Base-by-base conservation (phyloP, 2,113 vertebrate genomes). In the Tetrao urogallus region DNA sequence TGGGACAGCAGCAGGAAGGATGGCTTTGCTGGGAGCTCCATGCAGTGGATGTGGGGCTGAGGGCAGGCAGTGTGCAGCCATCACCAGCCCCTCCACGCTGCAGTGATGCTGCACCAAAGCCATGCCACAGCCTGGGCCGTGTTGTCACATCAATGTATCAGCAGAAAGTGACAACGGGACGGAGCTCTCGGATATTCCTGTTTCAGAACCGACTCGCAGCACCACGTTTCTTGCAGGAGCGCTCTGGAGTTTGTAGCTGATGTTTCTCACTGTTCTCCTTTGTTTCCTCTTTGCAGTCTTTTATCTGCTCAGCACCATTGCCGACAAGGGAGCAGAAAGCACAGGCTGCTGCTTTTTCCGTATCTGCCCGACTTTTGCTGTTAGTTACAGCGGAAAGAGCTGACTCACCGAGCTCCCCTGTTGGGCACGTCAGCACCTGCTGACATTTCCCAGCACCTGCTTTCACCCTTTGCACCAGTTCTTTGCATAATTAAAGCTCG, bases 301-400 rank as follows among this genome's bases (percentile, higher is more conserved):
- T 25, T 0, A 0, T 7, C 34, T 0, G 0, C 1, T 34, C 45
- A 2, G 64, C 8, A 1, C 1, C 1, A 48, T 28, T 32, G 50
- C 30, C 1, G 30, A 3, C 18, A 2, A 19, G 47, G 22, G 25
- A 10, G 17, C 4, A 6, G 45, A 11, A 11, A 13, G 27, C 24
- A 2, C 27, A 10, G 4, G 4, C 32, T 3, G 15, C 38, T 50
- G 1, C 5, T 1, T 2, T 40, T 74, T 70, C 4, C 36, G 5
- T 8, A 1, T 1, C 4, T 54, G 54, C 25, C 52, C 3, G 6
- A 21, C 2, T 2, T 19, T 19, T 3, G 32, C 28, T 13, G 0
- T 8, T 5, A 18, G 36, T 52, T 10, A 0, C 3, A 2, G 3
- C 43, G 13, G 10, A 8, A 83, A 21, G 65, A n/a, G 47, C 13